Conservation (phyloP, 1,140 invertebrate genomes). For the Bombus confusus region DNA sequence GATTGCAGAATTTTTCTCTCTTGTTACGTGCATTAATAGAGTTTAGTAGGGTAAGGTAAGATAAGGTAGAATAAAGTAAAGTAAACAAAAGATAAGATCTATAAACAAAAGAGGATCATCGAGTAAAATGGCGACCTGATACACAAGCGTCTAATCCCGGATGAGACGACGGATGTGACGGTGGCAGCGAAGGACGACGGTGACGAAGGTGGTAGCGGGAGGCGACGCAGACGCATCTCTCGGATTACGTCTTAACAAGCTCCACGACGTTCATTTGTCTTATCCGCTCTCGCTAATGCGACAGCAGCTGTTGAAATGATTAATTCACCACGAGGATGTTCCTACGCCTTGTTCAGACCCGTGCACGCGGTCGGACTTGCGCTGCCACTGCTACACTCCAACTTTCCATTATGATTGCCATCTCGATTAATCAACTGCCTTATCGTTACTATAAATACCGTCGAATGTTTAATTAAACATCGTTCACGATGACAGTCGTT, state of each 20-base stretch:
- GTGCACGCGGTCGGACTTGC: neutral
- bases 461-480: conserved; percentile 46
- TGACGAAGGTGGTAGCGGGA: conserved; percentile 64
- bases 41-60: neutral
- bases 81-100: conserved; percentile 1
- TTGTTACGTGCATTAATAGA: neutral
- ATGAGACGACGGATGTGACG: conserved; percentile 71
- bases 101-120: conserved; percentile 70
- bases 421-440: conserved; percentile 62
- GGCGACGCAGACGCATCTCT: conserved; percentile 78
- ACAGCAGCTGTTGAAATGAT: conserved; percentile 82
- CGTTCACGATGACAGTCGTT: neutral
- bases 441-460: conserved; percentile 55
- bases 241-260: conserved; percentile 82
- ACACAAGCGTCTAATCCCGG: conserved; percentile 76
- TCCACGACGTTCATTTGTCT: conserved; percentile 82
- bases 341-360: conserved; percentile 36
- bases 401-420: conserved; percentile 36
- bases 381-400: conserved; percentile 1
- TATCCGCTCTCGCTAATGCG: conserved; percentile 81
- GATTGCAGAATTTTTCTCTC: too few species aligned
- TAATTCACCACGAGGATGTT: conserved; percentile 76
- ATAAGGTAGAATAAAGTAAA: neutral
- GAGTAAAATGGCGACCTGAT: conserved; percentile 74
- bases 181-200: conserved; percentile 48